Percentiles rank a stretch among this genome's conserved stretches.
Conservation (phyloP, 1,140 invertebrate species). For the Drosophila repletoides region DNA sequence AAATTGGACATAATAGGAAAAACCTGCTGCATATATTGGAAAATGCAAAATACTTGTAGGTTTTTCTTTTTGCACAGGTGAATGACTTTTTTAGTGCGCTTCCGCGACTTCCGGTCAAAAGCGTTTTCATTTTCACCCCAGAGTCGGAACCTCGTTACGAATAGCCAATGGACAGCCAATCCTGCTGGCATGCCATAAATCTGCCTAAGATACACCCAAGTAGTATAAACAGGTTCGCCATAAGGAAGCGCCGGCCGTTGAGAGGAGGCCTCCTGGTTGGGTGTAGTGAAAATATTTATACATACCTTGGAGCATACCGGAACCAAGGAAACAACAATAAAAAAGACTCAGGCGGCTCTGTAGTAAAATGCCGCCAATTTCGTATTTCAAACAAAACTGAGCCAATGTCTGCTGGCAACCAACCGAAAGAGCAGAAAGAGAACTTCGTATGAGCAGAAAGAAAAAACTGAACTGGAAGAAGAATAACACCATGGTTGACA, state of each 20-base stretch:
- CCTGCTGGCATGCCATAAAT: constrained; percentile 71
- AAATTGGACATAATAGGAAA: no score
- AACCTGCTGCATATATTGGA: constrained; percentile 51
- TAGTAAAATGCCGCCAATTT: constrained; percentile 74
- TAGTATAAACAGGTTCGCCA: constrained; percentile 18
- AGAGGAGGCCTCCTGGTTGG: constrained; percentile 15
- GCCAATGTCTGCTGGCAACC: constrained; percentile 51
- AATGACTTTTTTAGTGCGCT: constrained; percentile 79
- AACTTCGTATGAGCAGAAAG: background rate
- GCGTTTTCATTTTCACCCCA: constrained; percentile 73
- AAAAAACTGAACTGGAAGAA: background rate
- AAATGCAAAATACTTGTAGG: constrained; percentile 57
- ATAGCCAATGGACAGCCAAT: constrained; percentile 38
- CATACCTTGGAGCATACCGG: constrained; percentile 40
- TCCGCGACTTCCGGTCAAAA: constrained; percentile 80
- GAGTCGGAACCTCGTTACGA: no score
- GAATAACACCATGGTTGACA: constrained; percentile 49
- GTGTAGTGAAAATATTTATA: constrained; percentile 47
- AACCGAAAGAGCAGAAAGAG: constrained; percentile 5
- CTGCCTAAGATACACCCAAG: constrained; percentile 22
- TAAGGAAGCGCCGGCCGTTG: constrained; percentile 36
- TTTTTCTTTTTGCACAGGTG: constrained; percentile 75
- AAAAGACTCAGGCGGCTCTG: constrained; percentile 21
- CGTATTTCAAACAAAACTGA: constrained; percentile 46
- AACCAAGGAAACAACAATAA: constrained; percentile 76